Conservation (phyloP, 2,113 vertebrate species). For the Lanius collurio region DNA sequence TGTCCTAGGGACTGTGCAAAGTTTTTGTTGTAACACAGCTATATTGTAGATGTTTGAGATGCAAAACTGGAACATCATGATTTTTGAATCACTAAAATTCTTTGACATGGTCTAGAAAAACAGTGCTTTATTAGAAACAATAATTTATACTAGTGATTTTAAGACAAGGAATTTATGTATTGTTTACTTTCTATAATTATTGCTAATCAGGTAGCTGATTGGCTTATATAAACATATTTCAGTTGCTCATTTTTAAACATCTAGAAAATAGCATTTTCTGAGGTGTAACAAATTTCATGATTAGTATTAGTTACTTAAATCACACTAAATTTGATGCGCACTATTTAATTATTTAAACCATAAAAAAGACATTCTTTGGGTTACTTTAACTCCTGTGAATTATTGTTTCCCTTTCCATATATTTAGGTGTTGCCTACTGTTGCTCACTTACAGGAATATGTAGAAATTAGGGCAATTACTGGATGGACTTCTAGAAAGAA, state of each 20-base stretch:
- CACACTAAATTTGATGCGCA: not conserved
- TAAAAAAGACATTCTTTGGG: not conserved
- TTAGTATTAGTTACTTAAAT: not conserved
- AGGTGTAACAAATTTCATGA: not conserved
- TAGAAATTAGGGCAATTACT: not conserved
- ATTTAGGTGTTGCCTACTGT: not conserved
- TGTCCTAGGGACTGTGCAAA: not conserved
- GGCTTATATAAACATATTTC: not conserved
- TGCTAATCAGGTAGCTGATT: not conserved
- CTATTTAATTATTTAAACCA: not conserved
- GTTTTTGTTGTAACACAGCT: not conserved
- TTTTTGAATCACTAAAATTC: not conserved
- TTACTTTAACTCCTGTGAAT: not conserved
- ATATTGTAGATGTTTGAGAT: not conserved
- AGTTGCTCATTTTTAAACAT: not conserved
- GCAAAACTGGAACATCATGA: not conserved
- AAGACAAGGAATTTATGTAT: not conserved
- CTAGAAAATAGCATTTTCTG: not conserved
- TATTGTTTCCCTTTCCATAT: not conserved
- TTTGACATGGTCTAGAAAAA: not conserved
- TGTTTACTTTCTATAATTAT: not conserved
- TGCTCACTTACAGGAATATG: not conserved
- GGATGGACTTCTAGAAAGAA: not conserved
- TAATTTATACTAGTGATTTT: not conserved
- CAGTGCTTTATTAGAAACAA: not conserved